Evolutionary conservation across 2,113 vertebrate species (phyloP).

Genomic region (Nansenia antarctica): DNA sequence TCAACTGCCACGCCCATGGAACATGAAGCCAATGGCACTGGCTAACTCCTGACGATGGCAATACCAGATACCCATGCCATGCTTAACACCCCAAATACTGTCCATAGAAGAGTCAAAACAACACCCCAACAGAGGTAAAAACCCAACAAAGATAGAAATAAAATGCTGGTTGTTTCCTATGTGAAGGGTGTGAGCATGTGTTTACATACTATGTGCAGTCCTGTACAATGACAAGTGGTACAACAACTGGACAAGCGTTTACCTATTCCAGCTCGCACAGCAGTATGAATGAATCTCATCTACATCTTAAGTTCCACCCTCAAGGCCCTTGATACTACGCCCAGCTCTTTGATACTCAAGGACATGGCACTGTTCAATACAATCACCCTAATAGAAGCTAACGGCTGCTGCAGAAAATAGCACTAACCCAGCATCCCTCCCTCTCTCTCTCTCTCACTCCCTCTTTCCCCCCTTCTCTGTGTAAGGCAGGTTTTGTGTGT

Average conservation of each 20-base stretch:
- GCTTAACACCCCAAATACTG: too few relatives aligned
- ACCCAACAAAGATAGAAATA: too few relatives aligned
- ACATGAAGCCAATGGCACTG: background rate
- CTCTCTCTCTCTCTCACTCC: background rate
- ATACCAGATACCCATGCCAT: too few relatives aligned
- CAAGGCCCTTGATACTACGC: background rate
- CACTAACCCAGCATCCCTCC: background rate
- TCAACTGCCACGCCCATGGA: background rate
- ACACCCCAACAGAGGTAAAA: too few relatives aligned
- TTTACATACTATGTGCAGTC: too few relatives aligned
- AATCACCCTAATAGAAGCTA: background rate
- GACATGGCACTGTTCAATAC: constrained; percentile 1
- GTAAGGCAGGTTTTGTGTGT: constrained; percentile 36
- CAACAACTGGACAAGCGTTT: too few relatives aligned
- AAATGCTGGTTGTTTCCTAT: too few relatives aligned
- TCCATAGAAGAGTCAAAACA: too few relatives aligned
- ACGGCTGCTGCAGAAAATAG: background rate
- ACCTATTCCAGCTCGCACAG: background rate
- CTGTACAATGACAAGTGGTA: too few relatives aligned
- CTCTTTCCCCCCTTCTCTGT: background rate
- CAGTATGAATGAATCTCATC: too few relatives aligned
- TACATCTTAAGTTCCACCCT: background rate
- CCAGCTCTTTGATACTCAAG: background rate
- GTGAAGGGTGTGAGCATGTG: too few relatives aligned
- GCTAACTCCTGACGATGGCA: background rate